A percentile compares a stretch with the other conserved stretches of the same genome.
Evolutionary conservation across 2,888 invertebrate genomes (phyloP).

Genomic region (Boloria selene): DNA sequence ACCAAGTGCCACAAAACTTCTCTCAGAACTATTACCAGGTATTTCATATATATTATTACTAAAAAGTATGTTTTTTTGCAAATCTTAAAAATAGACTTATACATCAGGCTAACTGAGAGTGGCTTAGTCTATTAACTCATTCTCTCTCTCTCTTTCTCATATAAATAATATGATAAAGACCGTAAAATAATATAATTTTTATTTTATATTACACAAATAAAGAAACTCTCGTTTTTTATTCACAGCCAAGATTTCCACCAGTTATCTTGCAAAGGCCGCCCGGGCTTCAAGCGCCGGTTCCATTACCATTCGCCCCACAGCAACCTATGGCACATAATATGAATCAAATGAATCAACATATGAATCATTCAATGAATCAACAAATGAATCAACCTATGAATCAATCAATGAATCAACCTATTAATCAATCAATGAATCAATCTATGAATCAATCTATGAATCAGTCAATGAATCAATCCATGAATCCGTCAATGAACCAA

Average conservation of each 20-base stretch:
- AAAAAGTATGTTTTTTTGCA: too few relatives aligned
- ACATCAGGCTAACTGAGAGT: too few relatives aligned
- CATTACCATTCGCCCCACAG: conserved; percentile 69
- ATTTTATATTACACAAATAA: background rate
- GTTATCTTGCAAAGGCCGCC: conserved; percentile 75
- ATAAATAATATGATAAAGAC: too few relatives aligned
- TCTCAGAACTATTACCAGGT: conserved; percentile 69
- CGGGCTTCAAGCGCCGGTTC: conserved; percentile 69
- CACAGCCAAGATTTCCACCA: conserved; percentile 73
- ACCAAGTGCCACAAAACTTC: conserved; percentile 56
- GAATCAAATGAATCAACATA: conserved; percentile 42
- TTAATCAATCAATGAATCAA: too few relatives aligned
- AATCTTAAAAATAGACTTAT: too few relatives aligned
- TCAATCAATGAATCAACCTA: conserved; percentile 31
- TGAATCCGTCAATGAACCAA: conserved; percentile 36
- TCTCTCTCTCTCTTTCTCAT: too few relatives aligned
- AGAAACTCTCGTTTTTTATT: conserved; percentile 27
- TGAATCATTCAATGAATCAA: too few relatives aligned
- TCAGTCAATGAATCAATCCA: conserved; percentile 25
- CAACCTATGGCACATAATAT: conserved; percentile 55
- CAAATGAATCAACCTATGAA: conserved; percentile 34
- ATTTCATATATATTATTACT: background rate
- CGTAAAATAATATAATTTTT: too few relatives aligned
- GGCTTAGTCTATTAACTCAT: too few relatives aligned
- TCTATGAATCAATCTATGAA: conserved; percentile 41